Evolutionary conservation across 2,113 vertebrate species (phyloP), one percentile per base, ranked within the genome.

Genomic region (Percopsis transmontana): DNA sequence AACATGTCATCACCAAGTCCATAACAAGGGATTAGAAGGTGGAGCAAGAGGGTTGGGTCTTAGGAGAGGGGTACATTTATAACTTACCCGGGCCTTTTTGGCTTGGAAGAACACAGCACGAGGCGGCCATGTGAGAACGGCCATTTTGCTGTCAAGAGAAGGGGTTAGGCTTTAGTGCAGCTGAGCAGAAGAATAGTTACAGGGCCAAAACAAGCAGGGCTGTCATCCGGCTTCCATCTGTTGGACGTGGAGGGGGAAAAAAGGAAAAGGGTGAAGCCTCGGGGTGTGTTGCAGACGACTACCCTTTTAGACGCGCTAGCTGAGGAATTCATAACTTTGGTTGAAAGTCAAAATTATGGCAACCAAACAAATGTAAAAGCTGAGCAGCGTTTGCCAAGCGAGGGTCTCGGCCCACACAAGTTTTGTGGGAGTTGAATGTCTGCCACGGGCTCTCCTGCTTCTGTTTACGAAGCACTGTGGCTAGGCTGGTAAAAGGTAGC

Each of bases 221-320:
- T 70, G 58, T 83, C 79, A 83, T 76, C 76, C 40, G 23, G 38
- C 47, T 69, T 77, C 79, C 77, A 80, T 81, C 75, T 87, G 81
- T 51, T 77, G 67, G 52, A 82, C 42, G 15, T 14, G 21, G 42
- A 67, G 62, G 45, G 39, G 61, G 40, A 39, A 23, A 23, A 63
- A 57, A 64, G 41, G 27, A 9, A 77, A 33, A 64, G 53, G 64
- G 20, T 15, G 27, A 45, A 44, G 58, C 27, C 33, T 54, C 27
- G n/a, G 42, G 63, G 61, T 73, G 57, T 67, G 60, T 41, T 51
- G 45, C 58, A 64, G 21, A 58, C 41, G 62, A 41, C n/a, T 6
- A 2, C 18, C n/a, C 18, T 47, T 50, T 10, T 10, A 66, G 27
- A 41, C 24, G 54, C 42, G 45, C 61, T n/a, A 51, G 23, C 41